phyloP scores from a whole-genome alignment of 2,888 invertebrate genomes.

The Eupithecia inturbata region DNA sequence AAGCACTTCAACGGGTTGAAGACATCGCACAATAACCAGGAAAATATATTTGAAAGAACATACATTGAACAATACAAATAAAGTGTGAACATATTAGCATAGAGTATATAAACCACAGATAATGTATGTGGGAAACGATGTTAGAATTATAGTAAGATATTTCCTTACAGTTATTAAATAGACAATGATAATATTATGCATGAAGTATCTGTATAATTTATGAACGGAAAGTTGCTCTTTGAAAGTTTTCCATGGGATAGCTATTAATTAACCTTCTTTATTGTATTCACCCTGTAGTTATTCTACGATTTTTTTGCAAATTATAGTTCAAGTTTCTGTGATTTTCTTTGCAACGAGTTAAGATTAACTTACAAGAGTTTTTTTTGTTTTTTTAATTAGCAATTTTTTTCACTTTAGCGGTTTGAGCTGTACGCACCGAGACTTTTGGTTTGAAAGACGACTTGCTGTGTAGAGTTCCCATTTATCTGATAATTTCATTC shows the following conservation, averaged over 20 bases:
- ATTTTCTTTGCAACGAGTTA: no score
- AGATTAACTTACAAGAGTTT: no score
- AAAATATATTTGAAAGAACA: neutral
- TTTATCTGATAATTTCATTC: no score
- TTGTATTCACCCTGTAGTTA: no score
- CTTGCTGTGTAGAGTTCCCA: no score
- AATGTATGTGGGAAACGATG: conserved; percentile 10
- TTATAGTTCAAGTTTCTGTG: neutral
- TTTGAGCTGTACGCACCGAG: no score
- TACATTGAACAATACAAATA: neutral
- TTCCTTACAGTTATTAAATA: conserved; percentile 9
- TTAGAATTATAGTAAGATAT: neutral
- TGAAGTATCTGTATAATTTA: conserved; percentile 14
- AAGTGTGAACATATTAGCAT: conserved; percentile 7
- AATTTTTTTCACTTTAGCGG: no score
- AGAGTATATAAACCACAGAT: neutral
- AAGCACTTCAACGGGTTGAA: neutral
- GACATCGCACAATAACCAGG: neutral
- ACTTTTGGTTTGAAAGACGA: no score
- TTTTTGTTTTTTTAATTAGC: no score
- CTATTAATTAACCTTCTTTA: neutral
- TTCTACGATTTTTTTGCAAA: neutral
- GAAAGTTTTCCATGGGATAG: conserved; percentile 9
- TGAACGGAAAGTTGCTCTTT: conserved; percentile 14
- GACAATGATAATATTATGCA: conserved; percentile 35